These are phyloP conservation scores for Clamator glandarius DNA, from an alignment of 2,797 vertebrate genomes.

Conservation along the genomic window DNA sequence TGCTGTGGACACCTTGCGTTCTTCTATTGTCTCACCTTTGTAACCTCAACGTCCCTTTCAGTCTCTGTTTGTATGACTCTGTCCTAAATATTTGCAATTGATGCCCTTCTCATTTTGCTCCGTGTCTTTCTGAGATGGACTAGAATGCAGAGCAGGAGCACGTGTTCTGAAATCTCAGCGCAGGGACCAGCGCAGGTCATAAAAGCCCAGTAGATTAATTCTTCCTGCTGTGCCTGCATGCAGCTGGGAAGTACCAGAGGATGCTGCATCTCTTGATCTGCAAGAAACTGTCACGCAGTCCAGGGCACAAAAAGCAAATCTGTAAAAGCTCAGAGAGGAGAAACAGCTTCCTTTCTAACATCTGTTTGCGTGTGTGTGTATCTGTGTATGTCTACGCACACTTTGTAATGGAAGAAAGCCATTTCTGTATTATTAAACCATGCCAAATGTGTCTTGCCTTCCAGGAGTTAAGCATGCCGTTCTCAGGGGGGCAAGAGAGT, in stretches of 20 bases:
- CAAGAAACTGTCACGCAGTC: background rate
- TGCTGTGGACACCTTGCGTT: background rate
- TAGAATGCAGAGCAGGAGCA: background rate
- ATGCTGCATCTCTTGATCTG: background rate
- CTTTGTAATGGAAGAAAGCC: background rate
- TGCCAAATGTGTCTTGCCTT: slow-evolving; percentile 32
- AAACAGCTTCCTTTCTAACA: background rate
- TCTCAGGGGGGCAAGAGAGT: slow-evolving; percentile 92
- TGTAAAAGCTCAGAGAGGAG: background rate
- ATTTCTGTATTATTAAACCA: background rate
- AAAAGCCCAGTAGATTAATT: background rate
- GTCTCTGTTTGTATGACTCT: background rate
- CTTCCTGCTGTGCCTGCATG: background rate
- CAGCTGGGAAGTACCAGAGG: background rate
- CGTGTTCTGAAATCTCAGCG: background rate
- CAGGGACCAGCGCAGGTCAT: background rate
- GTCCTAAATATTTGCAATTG: background rate
- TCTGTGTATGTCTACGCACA: too few species aligned
- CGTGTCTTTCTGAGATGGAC: background rate
- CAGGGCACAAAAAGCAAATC: background rate
- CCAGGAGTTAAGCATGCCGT: slow-evolving; percentile 87
- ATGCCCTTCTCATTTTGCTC: background rate
- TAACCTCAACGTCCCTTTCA: too few species aligned
- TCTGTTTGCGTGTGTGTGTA: background rate
- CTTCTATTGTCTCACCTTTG: too few species aligned